These are phyloP conservation scores for Vombatus ursinus DNA, from an alignment of 2,113 vertebrate genomes.

Conservation along the genomic window DNA sequence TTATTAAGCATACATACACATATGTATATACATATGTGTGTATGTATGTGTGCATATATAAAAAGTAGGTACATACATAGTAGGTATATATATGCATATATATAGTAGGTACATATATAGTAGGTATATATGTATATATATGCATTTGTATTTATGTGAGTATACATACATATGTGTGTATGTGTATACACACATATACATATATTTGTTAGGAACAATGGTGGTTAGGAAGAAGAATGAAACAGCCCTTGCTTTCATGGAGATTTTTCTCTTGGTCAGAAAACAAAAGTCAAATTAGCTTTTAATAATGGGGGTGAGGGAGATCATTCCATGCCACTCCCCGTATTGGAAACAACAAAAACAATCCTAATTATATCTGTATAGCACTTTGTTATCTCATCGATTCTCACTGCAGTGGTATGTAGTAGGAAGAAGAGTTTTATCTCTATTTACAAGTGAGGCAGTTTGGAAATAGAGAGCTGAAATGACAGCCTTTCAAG, in stretches of 20 bases:
- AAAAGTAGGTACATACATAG: too few relatives aligned
- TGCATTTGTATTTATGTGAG: too few relatives aligned
- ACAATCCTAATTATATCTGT: background rate
- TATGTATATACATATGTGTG: background rate
- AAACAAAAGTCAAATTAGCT: background rate
- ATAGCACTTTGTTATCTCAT: background rate
- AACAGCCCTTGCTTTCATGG: background rate
- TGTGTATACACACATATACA: too few relatives aligned
- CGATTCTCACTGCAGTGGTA: background rate
- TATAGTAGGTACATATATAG: too few relatives aligned
- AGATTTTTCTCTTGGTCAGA: background rate
- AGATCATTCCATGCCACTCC: background rate
- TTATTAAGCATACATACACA: background rate
- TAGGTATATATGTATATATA: too few relatives aligned
- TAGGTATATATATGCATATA: too few relatives aligned
- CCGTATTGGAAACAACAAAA: background rate
- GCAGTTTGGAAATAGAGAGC: background rate
- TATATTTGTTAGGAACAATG: background rate
- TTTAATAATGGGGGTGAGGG: background rate
- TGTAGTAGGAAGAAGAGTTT: background rate
- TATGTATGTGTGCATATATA: background rate
- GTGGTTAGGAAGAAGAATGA: background rate
- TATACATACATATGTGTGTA: too few relatives aligned
- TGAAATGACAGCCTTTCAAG: background rate
- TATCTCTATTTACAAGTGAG: background rate